Evolutionary conservation across 2,797 vertebrate genomes (phyloP).

Genomic region (Petrocephalus sullivani): DNA sequence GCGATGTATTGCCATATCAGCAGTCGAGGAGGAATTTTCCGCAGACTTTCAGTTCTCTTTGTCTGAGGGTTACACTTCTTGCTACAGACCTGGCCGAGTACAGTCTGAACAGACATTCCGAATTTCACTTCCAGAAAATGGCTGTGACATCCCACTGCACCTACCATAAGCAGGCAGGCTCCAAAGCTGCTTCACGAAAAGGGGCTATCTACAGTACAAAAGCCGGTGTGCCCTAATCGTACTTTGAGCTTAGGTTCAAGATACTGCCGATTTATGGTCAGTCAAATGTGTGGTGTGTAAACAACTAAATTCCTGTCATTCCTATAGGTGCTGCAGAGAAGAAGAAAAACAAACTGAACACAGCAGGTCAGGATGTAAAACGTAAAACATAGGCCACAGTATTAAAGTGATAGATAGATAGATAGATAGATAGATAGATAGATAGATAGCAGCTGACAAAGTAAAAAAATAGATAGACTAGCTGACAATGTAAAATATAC

Average conservation of each 20-base stretch:
- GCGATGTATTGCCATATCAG: background rate
- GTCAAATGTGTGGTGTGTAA: background rate
- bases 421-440: background rate
- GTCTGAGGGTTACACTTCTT: constrained; percentile 17
- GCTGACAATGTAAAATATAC: no score
- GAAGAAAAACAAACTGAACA: background rate
- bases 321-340: background rate
- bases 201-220: background rate
- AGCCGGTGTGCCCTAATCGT: background rate
- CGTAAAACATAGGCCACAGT: background rate
- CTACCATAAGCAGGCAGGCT: background rate
- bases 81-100: background rate
- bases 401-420: background rate
- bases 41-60: constrained; percentile 17
- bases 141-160: background rate
- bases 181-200: background rate
- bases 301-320: background rate
- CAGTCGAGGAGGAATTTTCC: background rate
- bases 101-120: background rate
- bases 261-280: background rate
- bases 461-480: background rate
- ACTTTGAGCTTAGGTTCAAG: background rate
- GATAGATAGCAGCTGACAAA: background rate
- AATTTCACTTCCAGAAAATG: constrained; percentile 27
- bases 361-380: background rate